Evolutionary conservation across 1,140 invertebrate genomes (phyloP), one percentile per base, ranked within the genome.

Genomic region (Drosophila seguyi): DNA sequence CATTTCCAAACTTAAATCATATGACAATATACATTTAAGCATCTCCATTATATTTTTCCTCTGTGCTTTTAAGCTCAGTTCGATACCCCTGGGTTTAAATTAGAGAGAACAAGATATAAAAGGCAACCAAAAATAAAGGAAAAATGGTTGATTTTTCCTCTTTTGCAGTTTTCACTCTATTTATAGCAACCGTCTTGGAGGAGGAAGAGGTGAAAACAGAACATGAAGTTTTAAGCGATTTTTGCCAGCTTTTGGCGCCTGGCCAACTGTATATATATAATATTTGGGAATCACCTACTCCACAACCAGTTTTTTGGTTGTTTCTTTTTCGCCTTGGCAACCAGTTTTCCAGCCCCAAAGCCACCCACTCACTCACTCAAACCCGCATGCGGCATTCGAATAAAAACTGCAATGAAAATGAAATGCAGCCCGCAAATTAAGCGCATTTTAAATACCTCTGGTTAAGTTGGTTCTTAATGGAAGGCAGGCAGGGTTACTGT

Each of bases 321-420:
- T 75, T 63, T 71, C 16, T 22, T n/a, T 36, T 53, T 53, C 5
- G 76, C 65, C 71, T 86, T 71, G 58, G 57, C 57, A 84, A 88
- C 85, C 84, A 90, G 80, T 84, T 78, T 56, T 48, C 52, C 72
- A 68, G 59, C 42, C 61, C 61, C 56, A 50, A 34, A 61, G 45
- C 56, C 69, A 75, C 62, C 59, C 66, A 84, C 79, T 44, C 55
- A 50, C 38, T 41, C 57, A 25, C 65, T 8, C 14, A 39, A 20
- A 47, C 13, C 20, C 34, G 57, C 48, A 10, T 31, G 29, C 29
- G 29, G 29, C 29, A 34, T 11, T 36, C 34, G 34, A 76, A 61
- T 73, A 80, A 86, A 81, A 75, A 79, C 59, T 82, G 75, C 72
- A 86, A 87, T 88, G 63, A 79, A 83, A 83, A 79, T 73, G 27